Conservation (phyloP, 2,888 invertebrate species). For the Alentia gelatinosa region DNA sequence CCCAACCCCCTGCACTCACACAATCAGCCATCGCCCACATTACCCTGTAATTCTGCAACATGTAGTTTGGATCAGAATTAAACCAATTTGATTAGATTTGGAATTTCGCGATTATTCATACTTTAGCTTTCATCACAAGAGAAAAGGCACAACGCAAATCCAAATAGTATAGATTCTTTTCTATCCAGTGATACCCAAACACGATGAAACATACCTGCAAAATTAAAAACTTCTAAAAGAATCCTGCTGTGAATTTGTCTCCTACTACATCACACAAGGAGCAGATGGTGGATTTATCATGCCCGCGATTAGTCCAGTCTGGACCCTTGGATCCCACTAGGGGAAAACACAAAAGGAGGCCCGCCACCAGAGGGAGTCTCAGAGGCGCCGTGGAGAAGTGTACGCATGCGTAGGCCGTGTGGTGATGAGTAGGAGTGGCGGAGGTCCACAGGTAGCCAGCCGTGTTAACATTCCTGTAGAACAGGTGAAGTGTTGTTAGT, state of each 20-base stretch:
- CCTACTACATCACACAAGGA: too few species aligned
- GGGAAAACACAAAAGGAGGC: not conserved
- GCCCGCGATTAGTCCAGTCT: not conserved
- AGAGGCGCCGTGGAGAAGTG: not conserved
- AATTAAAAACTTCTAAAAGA: too few species aligned
- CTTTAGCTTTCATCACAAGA: too few species aligned
- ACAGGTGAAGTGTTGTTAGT: not conserved
- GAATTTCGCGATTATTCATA: too few species aligned
- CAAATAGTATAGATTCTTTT: too few species aligned
- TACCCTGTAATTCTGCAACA: too few species aligned
- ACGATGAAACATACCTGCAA: too few species aligned
- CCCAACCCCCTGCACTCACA: not conserved
- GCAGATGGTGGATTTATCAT: conserved; percentile 3
- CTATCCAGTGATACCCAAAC: too few species aligned
- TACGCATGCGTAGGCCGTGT: not conserved
- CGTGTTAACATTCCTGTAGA: not conserved
- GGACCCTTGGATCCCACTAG: not conserved
- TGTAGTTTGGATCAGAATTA: too few species aligned
- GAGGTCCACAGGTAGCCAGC: not conserved
- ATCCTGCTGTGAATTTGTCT: too few species aligned
- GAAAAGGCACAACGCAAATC: too few species aligned
- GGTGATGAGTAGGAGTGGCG: not conserved
- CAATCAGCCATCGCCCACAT: not conserved
- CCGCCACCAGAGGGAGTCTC: not conserved
- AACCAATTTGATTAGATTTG: too few species aligned